Base-by-base conservation (phyloP, 2,113 vertebrate genomes). In the Alligator sinensis region DNA sequence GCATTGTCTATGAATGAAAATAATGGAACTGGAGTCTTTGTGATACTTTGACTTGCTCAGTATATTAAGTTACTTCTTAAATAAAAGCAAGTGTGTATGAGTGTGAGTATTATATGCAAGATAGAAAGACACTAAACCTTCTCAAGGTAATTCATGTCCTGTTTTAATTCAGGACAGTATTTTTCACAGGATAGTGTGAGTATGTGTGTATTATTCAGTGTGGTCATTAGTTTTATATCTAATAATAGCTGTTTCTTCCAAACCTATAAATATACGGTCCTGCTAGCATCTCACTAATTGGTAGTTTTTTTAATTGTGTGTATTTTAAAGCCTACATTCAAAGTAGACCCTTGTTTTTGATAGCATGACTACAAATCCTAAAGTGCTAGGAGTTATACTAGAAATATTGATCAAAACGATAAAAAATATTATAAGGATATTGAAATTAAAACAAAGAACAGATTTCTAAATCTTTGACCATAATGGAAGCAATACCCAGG, bases 241-340 rank as follows among this genome's bases (percentile, higher is more conserved):
- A 92, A 92, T 89, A 96, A 96, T 86, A 94, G 17, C 60, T 76
- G 22, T 78, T 87, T 19, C 77, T 95, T 80, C 61, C 61, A n/a
- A 88, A 25, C 7, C 47, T 86, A 0, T 76, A 22, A 86, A 47
- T 86, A 82, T 34, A 84, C 59, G 72, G 24, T 59, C 88, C 57
- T 77, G 77, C 70, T 72, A 75, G 96, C 91, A 90, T 87, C 90
- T 93, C 92, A 66, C 91, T 93, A 96, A 96, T 87, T 58, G 38
- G 30, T 59, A 88, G 34, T 55, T 87, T 95, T 47, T 85, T 78
- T 75, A 95, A 91, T 13, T 78, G 54, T 78, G 13, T 74, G 78
- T 54, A 82, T 94, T 96, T 88, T 89, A 93, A 92, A 76, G 22
- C 47, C 16, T 27, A 14, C 2, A 63, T 92, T 94, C 76, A 75